Conservation (phyloP, 2,113 vertebrate species). For the Meriones unguiculatus region DNA sequence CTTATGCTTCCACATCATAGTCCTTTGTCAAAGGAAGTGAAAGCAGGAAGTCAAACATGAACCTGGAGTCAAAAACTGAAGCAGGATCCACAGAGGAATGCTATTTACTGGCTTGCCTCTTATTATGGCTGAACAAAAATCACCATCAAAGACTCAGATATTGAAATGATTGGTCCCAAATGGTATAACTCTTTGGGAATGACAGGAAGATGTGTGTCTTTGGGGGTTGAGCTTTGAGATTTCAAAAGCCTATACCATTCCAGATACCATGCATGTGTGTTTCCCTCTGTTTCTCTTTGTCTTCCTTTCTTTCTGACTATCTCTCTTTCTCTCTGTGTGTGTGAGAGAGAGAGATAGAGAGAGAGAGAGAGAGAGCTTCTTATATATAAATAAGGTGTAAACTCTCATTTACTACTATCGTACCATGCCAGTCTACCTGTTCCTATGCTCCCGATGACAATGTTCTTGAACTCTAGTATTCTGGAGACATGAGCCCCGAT, state of each 20-base stretch:
- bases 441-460: background rate
- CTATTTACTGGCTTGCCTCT: background rate
- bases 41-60: background rate
- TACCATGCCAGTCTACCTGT: background rate
- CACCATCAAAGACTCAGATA: background rate
- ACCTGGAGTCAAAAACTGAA: background rate
- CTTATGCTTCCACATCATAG: background rate
- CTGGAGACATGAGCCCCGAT: background rate
- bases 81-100: background rate
- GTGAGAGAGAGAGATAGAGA: background rate
- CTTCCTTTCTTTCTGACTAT: no score
- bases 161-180: background rate
- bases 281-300: background rate
- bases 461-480: background rate
- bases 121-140: background rate
- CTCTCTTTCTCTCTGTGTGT: background rate
- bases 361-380: background rate
- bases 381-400: background rate
- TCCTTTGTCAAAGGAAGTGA: background rate
- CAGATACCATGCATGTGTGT: background rate
- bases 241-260: background rate
- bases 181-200: background rate
- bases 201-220: no score
- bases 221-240: background rate
- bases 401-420: background rate